These are phyloP conservation scores for Polydrusus tereticollis DNA, from an alignment of 2,888 invertebrate genomes.

Conservation along the genomic window DNA sequence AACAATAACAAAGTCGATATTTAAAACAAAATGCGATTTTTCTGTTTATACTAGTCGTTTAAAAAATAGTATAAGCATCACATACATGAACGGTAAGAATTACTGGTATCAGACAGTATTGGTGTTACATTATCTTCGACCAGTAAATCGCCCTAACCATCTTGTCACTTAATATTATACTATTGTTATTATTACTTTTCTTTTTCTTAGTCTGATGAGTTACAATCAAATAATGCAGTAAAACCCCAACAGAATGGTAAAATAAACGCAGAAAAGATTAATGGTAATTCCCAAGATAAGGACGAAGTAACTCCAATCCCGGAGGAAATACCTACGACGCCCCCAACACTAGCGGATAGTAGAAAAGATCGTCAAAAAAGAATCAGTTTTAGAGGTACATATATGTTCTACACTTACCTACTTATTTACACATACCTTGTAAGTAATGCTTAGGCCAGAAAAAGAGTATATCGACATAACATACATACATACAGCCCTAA, in stretches of 20 bases:
- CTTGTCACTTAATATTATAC: not conserved
- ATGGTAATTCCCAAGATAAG: conserved; percentile 53
- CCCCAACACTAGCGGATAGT: conserved; percentile 57
- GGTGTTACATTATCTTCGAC: no score
- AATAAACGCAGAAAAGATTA: conserved; percentile 56
- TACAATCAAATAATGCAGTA: conserved; percentile 28
- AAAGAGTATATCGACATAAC: no score
- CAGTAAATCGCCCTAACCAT: no score
- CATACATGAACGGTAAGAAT: no score
- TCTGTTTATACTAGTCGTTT: no score
- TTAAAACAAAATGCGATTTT: no score
- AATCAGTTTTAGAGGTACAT: conserved; percentile 73
- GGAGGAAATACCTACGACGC: conserved; percentile 55
- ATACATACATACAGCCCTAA: no score
- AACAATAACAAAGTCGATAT: no score
- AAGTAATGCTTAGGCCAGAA: no score
- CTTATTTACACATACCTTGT: no score
- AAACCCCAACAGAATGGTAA: conserved; percentile 62
- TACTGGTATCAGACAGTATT: no score
- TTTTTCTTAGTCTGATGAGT: conserved; percentile 36
- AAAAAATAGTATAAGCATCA: no score
- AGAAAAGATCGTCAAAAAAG: conserved; percentile 65
- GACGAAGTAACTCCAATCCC: conserved; percentile 44
- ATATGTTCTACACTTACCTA: not conserved
- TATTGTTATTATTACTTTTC: not conserved